Percentiles rank a stretch among this genome's conserved stretches.
phyloP scores from a whole-genome alignment of 2,797 vertebrate species.

The Leucoraja ocellata region DNA sequence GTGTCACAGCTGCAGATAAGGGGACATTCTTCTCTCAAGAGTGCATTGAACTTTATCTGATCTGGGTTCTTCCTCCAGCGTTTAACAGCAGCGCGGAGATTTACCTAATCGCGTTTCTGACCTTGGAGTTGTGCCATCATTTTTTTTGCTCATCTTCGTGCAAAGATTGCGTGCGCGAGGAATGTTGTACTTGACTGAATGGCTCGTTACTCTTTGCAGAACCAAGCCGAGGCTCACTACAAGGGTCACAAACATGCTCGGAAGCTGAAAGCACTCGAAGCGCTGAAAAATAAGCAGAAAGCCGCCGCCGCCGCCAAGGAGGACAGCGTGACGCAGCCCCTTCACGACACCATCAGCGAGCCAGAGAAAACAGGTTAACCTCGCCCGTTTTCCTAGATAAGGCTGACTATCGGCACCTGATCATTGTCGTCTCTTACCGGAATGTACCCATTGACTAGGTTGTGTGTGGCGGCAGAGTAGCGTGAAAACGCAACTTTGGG shows the following conservation, averaged over 20 bases:
- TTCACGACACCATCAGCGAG: constrained; percentile 44
- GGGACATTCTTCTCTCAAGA: not conserved
- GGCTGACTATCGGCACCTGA: not conserved
- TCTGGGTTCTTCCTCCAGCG: not conserved
- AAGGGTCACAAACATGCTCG: constrained; percentile 92
- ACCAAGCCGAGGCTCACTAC: constrained; percentile 95
- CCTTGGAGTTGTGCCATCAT: not conserved
- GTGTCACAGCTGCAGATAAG: not conserved
- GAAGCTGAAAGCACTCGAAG: constrained; percentile 88
- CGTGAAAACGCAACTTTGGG: not conserved
- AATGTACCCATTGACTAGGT: not conserved
- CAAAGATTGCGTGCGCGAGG: not conserved
- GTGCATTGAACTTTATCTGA: not conserved
- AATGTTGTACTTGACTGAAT: not conserved
- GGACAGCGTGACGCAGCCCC: constrained; percentile 40
- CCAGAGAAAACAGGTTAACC: constrained; percentile 42
- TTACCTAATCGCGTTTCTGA: not conserved
- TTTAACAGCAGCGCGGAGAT: not conserved
- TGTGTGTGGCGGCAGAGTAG: not conserved
- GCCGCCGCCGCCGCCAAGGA: constrained; percentile 45
- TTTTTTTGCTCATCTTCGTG: not conserved
- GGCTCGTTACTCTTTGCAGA: constrained; percentile 55
- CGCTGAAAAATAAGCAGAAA: constrained; percentile 84
- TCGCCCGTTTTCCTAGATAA: not conserved
- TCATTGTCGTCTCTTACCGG: not conserved